These are phyloP conservation scores for Brachyhypopomus gauderio DNA, from an alignment of 2,113 vertebrate genomes.

Conservation along the genomic window DNA sequence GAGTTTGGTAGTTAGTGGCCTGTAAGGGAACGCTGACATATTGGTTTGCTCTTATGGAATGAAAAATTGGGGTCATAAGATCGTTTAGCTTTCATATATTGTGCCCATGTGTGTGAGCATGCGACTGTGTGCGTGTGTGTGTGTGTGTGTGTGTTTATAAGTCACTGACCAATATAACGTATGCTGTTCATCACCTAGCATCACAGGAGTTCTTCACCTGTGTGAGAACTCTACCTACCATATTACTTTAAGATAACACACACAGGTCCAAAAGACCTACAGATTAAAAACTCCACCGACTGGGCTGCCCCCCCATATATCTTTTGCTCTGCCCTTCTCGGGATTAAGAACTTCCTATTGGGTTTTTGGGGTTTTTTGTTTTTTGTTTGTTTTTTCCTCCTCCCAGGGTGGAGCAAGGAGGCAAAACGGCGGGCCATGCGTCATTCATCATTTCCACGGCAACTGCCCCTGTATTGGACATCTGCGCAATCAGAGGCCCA, in stretches of 20 bases:
- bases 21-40: neutral
- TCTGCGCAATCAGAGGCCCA: conserved; percentile 78
- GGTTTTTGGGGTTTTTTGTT: too few relatives aligned
- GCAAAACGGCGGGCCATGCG: conserved; percentile 46
- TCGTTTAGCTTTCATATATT: neutral
- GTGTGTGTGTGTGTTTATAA: neutral
- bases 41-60: conserved; percentile 6
- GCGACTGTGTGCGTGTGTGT: neutral
- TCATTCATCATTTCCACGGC: conserved; percentile 79
- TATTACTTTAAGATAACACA: neutral
- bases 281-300: neutral
- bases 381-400: conserved; percentile 42
- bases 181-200: neutral
- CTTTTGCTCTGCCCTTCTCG: conserved; percentile 27
- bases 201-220: too few relatives aligned
- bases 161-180: neutral
- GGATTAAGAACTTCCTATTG: conserved; percentile 42
- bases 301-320: neutral
- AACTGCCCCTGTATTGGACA: conserved; percentile 71
- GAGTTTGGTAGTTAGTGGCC: neutral
- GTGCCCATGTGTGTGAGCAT: too few relatives aligned
- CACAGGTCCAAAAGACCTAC: neutral
- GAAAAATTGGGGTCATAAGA: conserved; percentile 28
- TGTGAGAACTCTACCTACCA: neutral
- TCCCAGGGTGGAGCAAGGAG: conserved; percentile 39